Percentiles rank a stretch among this genome's conserved stretches.
Conservation (phyloP, 2,888 invertebrate species). For the Drosophila atripex region DNA sequence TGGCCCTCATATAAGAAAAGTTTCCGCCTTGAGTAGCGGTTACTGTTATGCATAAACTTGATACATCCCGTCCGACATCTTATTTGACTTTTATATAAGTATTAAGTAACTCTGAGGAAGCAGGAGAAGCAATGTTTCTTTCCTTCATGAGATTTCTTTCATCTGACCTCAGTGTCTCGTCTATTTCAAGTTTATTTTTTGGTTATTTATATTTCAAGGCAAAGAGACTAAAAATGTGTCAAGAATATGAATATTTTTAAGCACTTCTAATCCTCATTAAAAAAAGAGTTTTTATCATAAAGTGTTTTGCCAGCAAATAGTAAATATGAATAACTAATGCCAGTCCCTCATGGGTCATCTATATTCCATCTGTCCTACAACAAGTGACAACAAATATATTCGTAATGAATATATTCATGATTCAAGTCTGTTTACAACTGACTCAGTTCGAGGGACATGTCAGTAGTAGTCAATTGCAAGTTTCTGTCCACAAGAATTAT, state of each 20-base stretch:
- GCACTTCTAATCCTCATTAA: too few relatives aligned
- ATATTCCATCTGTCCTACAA: neutral
- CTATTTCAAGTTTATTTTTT: neutral
- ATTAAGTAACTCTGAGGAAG: conserved; percentile 26
- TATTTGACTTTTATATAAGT: conserved; percentile 52
- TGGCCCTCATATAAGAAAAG: conserved; percentile 38
- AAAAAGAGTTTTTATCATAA: too few relatives aligned
- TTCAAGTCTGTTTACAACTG: conserved; percentile 3
- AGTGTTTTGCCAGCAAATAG: neutral
- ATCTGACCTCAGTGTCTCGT: neutral
- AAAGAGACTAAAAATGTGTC: neutral
- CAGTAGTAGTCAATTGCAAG: conserved; percentile 45
- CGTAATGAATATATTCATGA: conserved; percentile 13
- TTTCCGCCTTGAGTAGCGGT: conserved; percentile 49
- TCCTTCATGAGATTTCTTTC: neutral
- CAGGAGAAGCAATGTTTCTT: neutral
- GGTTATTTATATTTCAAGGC: conserved; percentile 2
- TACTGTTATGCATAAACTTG: conserved; percentile 51
- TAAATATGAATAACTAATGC: conserved; percentile 18
- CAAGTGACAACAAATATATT: conserved; percentile 3
- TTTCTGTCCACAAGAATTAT: conserved; percentile 9
- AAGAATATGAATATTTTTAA: neutral
- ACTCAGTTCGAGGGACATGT: neutral
- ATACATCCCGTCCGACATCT: conserved; percentile 28
- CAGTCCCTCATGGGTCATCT: conserved; percentile 8